phyloP scores from a whole-genome alignment of 2,888 invertebrate species.

The Morinoia aosen region DNA sequence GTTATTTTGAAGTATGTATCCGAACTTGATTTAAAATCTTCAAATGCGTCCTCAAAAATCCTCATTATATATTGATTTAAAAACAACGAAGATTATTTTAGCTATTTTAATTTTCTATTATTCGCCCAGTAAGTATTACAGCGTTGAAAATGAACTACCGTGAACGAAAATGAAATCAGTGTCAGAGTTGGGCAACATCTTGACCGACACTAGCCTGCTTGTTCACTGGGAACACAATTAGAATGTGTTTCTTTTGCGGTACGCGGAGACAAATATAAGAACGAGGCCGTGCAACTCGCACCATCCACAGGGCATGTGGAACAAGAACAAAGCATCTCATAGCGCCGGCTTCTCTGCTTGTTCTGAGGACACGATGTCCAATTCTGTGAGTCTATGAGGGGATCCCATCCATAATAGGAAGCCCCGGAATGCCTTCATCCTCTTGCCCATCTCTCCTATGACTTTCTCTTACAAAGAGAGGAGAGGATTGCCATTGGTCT shows the following conservation, averaged over 20 bases:
- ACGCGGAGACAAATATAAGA: background rate
- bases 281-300: background rate
- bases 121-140: no score
- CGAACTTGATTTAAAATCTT: no score
- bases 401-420: conserved; percentile 48
- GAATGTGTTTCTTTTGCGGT: background rate
- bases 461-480: conserved; percentile 27
- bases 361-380: conserved; percentile 40
- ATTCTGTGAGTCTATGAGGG: conserved; percentile 46
- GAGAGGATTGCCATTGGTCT: conserved; percentile 34
- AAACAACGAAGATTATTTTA: no score
- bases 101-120: no score
- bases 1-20: no score
- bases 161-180: no score
- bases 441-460: background rate
- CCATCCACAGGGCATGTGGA: background rate
- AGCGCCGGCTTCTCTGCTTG: conserved; percentile 28
- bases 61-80: no score
- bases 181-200: no score
- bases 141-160: no score
- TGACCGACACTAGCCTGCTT: background rate
- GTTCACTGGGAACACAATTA: background rate
- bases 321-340: conserved; percentile 48
- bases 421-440: conserved; percentile 34
- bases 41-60: no score